Base-by-base conservation (phyloP, 2,797 vertebrate genomes). In the Taeniopygia guttata region DNA sequence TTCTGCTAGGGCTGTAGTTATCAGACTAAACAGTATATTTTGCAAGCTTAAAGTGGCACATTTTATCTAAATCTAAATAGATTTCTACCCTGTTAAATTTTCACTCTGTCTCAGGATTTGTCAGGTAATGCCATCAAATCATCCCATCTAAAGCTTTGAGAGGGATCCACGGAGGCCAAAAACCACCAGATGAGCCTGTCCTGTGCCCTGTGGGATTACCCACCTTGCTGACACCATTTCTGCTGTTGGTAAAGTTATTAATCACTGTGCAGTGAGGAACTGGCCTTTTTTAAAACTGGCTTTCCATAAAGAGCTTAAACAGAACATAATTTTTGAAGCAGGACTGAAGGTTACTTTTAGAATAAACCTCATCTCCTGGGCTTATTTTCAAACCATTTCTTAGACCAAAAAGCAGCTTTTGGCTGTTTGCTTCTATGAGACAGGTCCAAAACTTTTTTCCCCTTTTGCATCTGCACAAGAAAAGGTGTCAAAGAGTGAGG, bases 351-450 rank as follows among this genome's bases (percentile, higher is more conserved):
- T 30, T 54, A 22, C 13, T 73, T 82, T 60, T 45, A 63, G 36
- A 85, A 59, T 14, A 27, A 87, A 55, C 9, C 26, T 85, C 34
- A 66, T 40, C 29, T 60, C 13, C 43, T 26, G 1, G 16, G 10
- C 29, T 76, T 74, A 43, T 91, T 96, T 95, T 58, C 63, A 75
- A 69, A 43, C 7, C 5, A 29, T 45, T 89, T 79, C 82, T 90
- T 30, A 87, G 42, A 55, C 9, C 4, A 13, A 75, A 81, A 89
- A 73, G 22, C 29, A 48, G 11, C 5, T 5, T 66, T 84, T 54
- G 54, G n/a, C 36, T 81, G 34, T 73, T 79, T 83, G 32, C 19
- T 54, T 13, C 54, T 32, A 12, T 3, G 4, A 52, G 60, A 49
- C 0, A 5, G 15, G 8, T 56, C 42, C 26, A 46, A 54, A 90